Conservation (phyloP, 2,888 invertebrate species). For the Drosophila koepferae region DNA sequence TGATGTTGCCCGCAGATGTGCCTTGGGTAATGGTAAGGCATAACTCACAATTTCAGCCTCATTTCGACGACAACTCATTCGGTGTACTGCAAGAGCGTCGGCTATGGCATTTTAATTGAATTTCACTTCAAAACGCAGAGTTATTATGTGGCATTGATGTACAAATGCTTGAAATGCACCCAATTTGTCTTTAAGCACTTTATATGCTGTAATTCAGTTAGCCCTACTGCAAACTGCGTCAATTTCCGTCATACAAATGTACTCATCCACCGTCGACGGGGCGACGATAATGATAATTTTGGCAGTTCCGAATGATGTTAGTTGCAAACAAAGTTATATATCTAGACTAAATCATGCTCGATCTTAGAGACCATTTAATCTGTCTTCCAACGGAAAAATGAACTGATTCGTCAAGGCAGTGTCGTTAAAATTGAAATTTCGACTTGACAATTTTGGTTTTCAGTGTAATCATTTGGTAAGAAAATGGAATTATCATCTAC, state of each 20-base stretch:
- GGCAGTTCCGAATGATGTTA: too few species aligned
- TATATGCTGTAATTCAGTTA: background rate
- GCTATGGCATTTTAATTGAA: conserved; percentile 49
- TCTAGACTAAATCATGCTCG: too few species aligned
- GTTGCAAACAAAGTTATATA: too few species aligned
- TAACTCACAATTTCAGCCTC: conserved; percentile 7
- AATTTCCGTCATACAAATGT: background rate
- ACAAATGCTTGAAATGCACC: conserved; percentile 33
- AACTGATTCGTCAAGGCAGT: background rate
- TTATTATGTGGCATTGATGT: conserved; percentile 37
- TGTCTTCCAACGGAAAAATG: background rate
- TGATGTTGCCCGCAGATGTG: conserved; percentile 59
- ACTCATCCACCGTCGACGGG: background rate
- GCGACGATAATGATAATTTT: too few species aligned
- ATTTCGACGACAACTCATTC: conserved; percentile 60
- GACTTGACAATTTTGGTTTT: conserved; percentile 46
- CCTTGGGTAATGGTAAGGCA: conserved; percentile 26
- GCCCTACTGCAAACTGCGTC: background rate
- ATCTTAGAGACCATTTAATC: too few species aligned
- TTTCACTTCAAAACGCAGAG: conserved; percentile 52
- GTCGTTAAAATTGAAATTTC: background rate
- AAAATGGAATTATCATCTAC: conserved; percentile 33
- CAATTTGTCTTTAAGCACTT: background rate
- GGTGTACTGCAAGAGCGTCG: conserved; percentile 42
- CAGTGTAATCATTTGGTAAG: conserved; percentile 30